Conservation (phyloP, 2,888 invertebrate genomes). For the Tricholauxania praeusta region DNA sequence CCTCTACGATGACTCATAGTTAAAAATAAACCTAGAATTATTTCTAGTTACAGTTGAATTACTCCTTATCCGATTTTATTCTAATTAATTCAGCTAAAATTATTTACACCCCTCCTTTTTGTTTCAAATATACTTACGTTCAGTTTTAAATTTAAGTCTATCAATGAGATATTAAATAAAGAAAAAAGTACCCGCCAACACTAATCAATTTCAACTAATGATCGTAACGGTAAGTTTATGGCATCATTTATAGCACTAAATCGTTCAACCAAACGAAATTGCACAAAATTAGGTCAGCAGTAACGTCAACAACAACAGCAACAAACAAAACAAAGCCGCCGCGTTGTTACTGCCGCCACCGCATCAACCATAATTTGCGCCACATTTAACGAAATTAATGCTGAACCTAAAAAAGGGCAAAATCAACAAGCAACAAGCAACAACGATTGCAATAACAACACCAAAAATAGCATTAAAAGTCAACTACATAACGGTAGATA, state of each 20-base stretch:
- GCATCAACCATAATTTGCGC: constrained; percentile 30
- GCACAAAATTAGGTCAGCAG: constrained; percentile 56
- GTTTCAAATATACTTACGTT: too few relatives aligned
- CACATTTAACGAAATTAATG: constrained; percentile 34
- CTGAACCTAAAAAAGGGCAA: constrained; percentile 30
- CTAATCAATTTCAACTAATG: constrained; percentile 21
- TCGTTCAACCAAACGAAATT: constrained; percentile 21
- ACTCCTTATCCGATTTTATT: too few relatives aligned
- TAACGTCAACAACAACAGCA: constrained; percentile 30
- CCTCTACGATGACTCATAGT: too few relatives aligned
- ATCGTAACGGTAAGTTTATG: not conserved
- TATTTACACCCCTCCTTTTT: too few relatives aligned
- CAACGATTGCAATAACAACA: not conserved
- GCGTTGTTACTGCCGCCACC: not conserved
- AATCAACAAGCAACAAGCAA: not conserved
- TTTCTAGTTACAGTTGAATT: too few relatives aligned
- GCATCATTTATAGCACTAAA: constrained; percentile 17
- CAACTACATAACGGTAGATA: not conserved
- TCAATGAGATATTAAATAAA: too few relatives aligned
- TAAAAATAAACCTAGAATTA: too few relatives aligned
- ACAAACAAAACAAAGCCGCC: constrained; percentile 44
- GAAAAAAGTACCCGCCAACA: constrained; percentile 8
- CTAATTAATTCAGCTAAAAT: too few relatives aligned
- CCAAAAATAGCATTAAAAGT: not conserved
- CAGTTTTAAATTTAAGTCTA: too few relatives aligned